Conservation (phyloP, 92 coral and sea anemone genomes). For the Palythoa caribaeorum region DNA sequence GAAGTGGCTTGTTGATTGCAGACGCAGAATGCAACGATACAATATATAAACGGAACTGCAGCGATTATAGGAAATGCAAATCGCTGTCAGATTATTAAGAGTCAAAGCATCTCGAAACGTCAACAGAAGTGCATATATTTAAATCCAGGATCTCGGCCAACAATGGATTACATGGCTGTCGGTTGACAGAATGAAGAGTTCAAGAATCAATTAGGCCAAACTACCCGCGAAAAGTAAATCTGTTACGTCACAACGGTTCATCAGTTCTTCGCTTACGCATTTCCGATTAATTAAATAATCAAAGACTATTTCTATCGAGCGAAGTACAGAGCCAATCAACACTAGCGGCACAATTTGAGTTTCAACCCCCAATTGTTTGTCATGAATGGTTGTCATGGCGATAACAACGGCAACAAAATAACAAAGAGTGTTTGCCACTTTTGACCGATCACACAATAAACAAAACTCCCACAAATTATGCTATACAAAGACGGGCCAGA, state of each 20-base stretch:
- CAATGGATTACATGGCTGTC: constrained; percentile 48
- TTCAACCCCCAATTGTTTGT: constrained; percentile 35
- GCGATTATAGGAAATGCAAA: constrained; percentile 48
- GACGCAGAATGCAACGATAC: not conserved
- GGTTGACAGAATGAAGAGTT: constrained; percentile 62
- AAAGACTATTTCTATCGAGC: constrained; percentile 16
- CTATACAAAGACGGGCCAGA: not conserved
- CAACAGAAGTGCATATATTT: constrained; percentile 69
- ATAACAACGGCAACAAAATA: constrained; percentile 33
- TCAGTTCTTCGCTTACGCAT: constrained; percentile 60
- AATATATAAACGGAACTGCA: constrained; percentile 19
- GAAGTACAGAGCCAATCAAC: constrained; percentile 20
- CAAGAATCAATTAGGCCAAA: constrained; percentile 63
- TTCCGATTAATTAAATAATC: constrained; percentile 75
- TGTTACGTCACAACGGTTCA: constrained; percentile 75
- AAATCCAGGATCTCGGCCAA: constrained; percentile 46
- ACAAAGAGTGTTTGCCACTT: constrained; percentile 40
- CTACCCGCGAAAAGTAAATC: constrained; percentile 69
- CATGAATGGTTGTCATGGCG: constrained; percentile 28
- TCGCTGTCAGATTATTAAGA: constrained; percentile 48
- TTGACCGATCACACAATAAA: constrained; percentile 41
- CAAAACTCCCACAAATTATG: not conserved
- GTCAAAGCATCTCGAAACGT: constrained; percentile 70
- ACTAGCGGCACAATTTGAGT: constrained; percentile 22
- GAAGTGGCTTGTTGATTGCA: constrained; percentile 24